A percentile compares a stretch with the other conserved stretches of the same genome.
These are phyloP conservation scores for Megalurothrips usitatus DNA, from an alignment of 2,888 invertebrate genomes.

Conservation along the genomic window DNA sequence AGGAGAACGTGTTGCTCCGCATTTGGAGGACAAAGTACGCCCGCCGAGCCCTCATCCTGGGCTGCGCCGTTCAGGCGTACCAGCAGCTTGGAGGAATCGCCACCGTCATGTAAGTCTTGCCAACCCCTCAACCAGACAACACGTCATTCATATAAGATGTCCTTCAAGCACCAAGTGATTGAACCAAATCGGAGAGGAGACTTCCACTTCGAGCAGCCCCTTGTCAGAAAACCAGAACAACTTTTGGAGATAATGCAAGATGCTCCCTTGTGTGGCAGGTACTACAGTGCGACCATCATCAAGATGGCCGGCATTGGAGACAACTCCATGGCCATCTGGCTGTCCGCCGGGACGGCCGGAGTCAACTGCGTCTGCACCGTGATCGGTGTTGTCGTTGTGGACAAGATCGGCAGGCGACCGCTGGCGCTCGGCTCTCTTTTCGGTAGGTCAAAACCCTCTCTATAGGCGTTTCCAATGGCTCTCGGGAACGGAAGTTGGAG, in stretches of 20 bases:
- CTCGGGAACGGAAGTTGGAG: too few relatives aligned
- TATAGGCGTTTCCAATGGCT: too few relatives aligned
- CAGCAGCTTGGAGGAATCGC: slow-evolving; percentile 55
- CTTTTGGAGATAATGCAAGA: too few relatives aligned
- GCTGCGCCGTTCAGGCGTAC: slow-evolving; percentile 51
- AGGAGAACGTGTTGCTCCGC: slow-evolving; percentile 35
- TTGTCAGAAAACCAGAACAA: too few relatives aligned
- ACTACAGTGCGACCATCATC: slow-evolving; percentile 53
- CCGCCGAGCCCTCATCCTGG: slow-evolving; percentile 49
- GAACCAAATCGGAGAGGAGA: too few relatives aligned
- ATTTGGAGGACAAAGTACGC: slow-evolving; percentile 44
- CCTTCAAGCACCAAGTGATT: too few relatives aligned
- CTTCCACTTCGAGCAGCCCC: too few relatives aligned
- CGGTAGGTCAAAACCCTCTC: slow-evolving; percentile 34
- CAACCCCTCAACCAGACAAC: too few relatives aligned
- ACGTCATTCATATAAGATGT: too few relatives aligned
- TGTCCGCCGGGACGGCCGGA: slow-evolving; percentile 46
- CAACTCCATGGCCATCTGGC: slow-evolving; percentile 48
- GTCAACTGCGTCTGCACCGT: slow-evolving; percentile 50
- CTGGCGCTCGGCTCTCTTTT: not conserved
- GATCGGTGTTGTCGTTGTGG: slow-evolving; percentile 49
- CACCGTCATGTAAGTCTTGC: slow-evolving; percentile 46
- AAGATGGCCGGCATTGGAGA: slow-evolving; percentile 43
- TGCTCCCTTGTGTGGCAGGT: too few relatives aligned
- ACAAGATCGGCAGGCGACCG: slow-evolving; percentile 48